phyloP scores from a whole-genome alignment of 2,797 vertebrate species.

The Melanotaenia pygmaea region DNA sequence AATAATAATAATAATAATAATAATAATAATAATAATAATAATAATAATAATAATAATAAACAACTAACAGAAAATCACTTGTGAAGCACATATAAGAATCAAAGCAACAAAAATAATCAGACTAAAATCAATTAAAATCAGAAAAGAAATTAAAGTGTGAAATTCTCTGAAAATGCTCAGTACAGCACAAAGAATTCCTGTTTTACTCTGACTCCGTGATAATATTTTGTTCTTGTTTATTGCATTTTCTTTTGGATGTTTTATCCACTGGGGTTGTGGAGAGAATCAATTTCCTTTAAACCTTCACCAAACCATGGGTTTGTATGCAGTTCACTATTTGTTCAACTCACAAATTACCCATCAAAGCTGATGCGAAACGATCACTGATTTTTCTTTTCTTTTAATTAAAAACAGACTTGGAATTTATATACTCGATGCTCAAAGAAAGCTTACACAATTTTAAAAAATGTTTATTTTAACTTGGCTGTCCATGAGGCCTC shows the following conservation, averaged over 20 bases:
- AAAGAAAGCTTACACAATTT: neutral
- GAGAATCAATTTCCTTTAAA: constrained; percentile 15
- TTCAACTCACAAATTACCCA: constrained; percentile 5
- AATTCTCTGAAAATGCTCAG: neutral
- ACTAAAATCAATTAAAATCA: no score
- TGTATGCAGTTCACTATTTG: constrained; percentile 3
- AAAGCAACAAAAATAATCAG: no score
- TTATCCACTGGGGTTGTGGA: constrained; percentile 1
- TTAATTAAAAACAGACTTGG: neutral
- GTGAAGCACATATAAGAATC: no score
- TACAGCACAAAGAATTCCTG: constrained; percentile 25
- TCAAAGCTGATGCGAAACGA: neutral
- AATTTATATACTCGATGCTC: neutral
- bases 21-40: no score
- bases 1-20: no score
- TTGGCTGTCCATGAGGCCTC: neutral
- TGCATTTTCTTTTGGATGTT: constrained; percentile 13
- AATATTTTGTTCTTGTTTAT: constrained; percentile 25
- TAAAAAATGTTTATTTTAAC: neutral
- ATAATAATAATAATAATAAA: no score
- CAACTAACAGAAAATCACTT: no score
- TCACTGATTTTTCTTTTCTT: no score
- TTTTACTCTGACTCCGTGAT: constrained; percentile 1
- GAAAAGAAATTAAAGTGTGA: neutral
- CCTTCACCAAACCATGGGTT: constrained; percentile 13